phyloP scores from a whole-genome alignment of 2,888 invertebrate species.

The Sericinus montela region DNA sequence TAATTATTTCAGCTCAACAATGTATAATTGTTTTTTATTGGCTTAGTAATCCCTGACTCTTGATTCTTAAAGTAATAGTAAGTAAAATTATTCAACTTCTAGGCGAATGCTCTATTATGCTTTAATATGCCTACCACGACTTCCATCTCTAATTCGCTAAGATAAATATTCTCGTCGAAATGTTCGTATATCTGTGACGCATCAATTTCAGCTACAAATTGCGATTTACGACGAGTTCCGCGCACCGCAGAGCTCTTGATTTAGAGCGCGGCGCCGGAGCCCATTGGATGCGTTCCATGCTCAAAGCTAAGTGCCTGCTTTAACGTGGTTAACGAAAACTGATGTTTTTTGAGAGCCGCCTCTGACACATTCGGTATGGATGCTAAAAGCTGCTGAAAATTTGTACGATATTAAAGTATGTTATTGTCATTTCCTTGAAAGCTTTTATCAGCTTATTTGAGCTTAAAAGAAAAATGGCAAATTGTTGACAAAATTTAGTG shows the following conservation, averaged over 20 bases:
- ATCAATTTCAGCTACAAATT: slow-evolving; percentile 31
- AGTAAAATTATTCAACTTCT: no score
- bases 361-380: slow-evolving; percentile 9
- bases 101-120: no score
- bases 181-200: slow-evolving; percentile 9
- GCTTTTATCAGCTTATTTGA: neutral
- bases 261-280: neutral
- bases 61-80: no score
- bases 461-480: neutral
- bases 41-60: no score
- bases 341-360: neutral
- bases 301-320: slow-evolving; percentile 6
- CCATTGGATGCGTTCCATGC: slow-evolving; percentile 20
- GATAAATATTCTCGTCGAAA: neutral
- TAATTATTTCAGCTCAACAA: no score
- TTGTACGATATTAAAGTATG: neutral
- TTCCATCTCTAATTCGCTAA: no score
- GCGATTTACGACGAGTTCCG: slow-evolving; percentile 28
- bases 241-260: slow-evolving; percentile 20
- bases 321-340: slow-evolving; percentile 10
- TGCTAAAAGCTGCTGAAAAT: slow-evolving; percentile 1
- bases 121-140: no score
- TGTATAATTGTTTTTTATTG: no score
- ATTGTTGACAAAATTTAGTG: no score
- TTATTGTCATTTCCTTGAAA: slow-evolving; percentile 11